Conservation (phyloP, 2,113 vertebrate species). For the Chloebia gouldiae region DNA sequence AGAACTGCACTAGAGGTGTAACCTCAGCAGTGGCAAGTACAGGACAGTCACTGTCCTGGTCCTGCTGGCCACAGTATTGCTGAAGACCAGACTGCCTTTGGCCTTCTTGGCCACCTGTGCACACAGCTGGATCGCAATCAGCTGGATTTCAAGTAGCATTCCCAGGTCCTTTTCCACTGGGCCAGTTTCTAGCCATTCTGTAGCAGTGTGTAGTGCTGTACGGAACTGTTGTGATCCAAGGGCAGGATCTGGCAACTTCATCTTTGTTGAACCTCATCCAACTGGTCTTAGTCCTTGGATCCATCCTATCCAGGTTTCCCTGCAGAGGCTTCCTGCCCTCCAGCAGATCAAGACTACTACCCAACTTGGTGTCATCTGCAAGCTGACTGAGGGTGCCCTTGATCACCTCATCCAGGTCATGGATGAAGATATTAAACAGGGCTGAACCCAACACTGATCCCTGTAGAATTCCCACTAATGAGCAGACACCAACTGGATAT, state of each 20-base stretch:
- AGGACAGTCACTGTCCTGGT: background rate
- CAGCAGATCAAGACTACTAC: background rate
- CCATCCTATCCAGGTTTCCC: background rate
- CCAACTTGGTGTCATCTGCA: background rate
- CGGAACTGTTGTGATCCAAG: background rate
- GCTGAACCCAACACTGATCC: background rate
- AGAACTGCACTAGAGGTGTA: fast-evolving
- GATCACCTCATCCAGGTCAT: background rate
- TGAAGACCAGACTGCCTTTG: background rate
- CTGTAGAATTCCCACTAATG: background rate
- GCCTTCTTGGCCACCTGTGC: background rate
- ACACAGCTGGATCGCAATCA: background rate
- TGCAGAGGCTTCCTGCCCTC: background rate
- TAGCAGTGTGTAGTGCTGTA: background rate
- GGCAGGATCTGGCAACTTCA: background rate
- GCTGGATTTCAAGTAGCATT: background rate
- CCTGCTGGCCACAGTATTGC: background rate
- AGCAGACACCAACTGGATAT: background rate
- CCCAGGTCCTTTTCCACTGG: background rate
- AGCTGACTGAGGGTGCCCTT: background rate
- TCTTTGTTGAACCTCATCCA: background rate
- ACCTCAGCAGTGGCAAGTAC: too few relatives aligned
- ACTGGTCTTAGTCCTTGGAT: background rate
- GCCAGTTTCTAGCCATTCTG: background rate
- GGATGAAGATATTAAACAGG: background rate